Evolutionary conservation across 2,797 vertebrate species (phyloP), one percentile per base, ranked within the genome.

Genomic region (Microchirus variegatus): DNA sequence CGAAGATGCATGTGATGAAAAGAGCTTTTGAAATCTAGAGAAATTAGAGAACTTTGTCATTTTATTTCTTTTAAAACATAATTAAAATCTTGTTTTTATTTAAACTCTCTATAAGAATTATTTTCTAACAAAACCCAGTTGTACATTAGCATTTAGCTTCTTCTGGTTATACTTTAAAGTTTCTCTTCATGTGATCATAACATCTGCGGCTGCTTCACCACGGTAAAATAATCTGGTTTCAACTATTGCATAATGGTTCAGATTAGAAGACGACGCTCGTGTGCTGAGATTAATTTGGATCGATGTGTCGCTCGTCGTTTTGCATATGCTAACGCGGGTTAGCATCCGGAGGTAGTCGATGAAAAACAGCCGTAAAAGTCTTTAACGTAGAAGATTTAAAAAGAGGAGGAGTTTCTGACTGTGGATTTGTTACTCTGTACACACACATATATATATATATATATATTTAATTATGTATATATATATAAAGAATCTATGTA

Each of bases 281-380:
- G 80, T 87, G 84, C 88, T 76, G 68, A 64, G 51, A 85, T 77
- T 83, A 59, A 90, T 88, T 88, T 70, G 79, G 84, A 89, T 83
- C 75, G 46, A 82, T 70, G 15, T 43, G 17, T 42, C 75, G 59
- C 69, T 73, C 60, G 72, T 81, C 46, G 57, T 86, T 22, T 87
- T 90, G 89, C 88, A 90, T 90, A 90, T 80, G 77, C 78, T 73
- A 82, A 85, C 70, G 77, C 66, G 73, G 73, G 75, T 78, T 75
- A 80, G 78, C 82, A 86, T 83, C 71, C 83, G 78, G 91, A 92
- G 91, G 91, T 92, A 92, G 91, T 83, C 87, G 73, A 86, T 78
- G 77, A 17, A 86, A 16, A 86, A 88, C 80, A 81, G 85, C 84
- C 85, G 85, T 78, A 82, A 78, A 80, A 48, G 64, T 71, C 70